Evolutionary conservation across 2,888 invertebrate genomes (phyloP), one percentile per base, ranked within the genome.

Genomic region (Bruchidius siliquastri): DNA sequence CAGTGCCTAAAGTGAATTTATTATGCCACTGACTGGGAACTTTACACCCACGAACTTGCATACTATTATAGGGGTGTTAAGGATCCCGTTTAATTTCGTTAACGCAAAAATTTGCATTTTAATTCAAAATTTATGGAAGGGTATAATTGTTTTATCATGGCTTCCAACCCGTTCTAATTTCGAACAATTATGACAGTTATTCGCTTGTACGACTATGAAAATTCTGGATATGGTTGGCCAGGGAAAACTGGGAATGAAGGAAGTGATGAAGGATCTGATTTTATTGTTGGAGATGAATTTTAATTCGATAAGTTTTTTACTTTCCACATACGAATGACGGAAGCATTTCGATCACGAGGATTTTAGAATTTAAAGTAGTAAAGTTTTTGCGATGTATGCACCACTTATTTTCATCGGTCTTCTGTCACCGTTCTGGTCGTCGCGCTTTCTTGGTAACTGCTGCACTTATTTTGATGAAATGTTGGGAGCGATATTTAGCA

Each of bases 31-130:
- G 75, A 76, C 76, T 68, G 73, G 71, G 73, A 77, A 77, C 74
- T 77, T 75, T 73, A 73, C 74, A 70, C 76, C 75, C 73, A 75
- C 76, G 74, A 73, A 72, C 76, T 76, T 73, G 77, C 75, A 76
- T 76, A 76, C 77, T 76, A 77, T 77, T 77, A 77, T 74, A 71
- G 74, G 72, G 74, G 77, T 77, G 77, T 77, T 77, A 76, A 75
- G 77, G 75, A 74, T 73, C 73, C 72, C 75, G 75, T 76, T 76
- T 74, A 72, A 76, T 74, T 75, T 72, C 72, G 75, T 75, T 76
- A 75, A 72, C 72, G 74, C 68, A 76, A 77, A 76, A 77, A 77
- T 77, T 77, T 74, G 77, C 77, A 77, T 77, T 77, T 76, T 73
- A 75, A 76, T 77, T 77, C 71, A 72, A 74, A 74, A 76, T 76